phyloP scores from a whole-genome alignment of 2,797 vertebrate species.

The Masticophis lateralis region DNA sequence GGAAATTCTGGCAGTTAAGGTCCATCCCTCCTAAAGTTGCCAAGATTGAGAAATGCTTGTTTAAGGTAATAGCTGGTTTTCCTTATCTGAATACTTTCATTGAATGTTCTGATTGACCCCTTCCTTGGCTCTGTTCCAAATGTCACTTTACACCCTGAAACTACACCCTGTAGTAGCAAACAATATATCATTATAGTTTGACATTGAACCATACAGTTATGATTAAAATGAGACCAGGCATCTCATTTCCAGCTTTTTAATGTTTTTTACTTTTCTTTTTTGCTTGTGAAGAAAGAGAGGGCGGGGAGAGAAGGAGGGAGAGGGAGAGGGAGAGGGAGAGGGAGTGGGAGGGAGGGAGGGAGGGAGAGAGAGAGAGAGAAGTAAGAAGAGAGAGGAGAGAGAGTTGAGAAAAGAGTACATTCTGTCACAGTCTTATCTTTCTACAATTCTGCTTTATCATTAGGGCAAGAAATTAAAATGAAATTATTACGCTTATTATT shows the following conservation, averaged over 20 bases:
- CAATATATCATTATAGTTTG: background rate
- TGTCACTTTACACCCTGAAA: background rate
- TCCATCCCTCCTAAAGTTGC: background rate
- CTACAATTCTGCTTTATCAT: background rate
- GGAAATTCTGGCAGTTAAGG: background rate
- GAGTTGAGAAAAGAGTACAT: background rate
- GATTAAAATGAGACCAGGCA: background rate
- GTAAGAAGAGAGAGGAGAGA: too few species aligned
- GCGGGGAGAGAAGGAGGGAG: too few species aligned
- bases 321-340: too few species aligned
- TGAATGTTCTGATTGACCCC: background rate
- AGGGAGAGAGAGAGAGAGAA: too few species aligned
- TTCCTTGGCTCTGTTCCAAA: background rate
- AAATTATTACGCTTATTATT: background rate
- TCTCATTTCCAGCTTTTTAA: slow-evolving; percentile 4
- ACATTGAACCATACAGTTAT: slow-evolving; percentile 6
- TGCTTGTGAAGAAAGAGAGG: background rate
- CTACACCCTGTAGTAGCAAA: background rate
- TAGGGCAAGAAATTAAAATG: background rate
- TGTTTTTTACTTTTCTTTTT: background rate
- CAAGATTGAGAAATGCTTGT: background rate
- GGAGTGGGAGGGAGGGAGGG: fast-evolving
- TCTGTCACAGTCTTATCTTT: background rate
- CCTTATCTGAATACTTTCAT: background rate
- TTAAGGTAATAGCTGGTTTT: background rate